These are phyloP conservation scores for Cremastobaeus sp. DNA, from an alignment of 2,888 invertebrate species.

Conservation along the genomic window DNA sequence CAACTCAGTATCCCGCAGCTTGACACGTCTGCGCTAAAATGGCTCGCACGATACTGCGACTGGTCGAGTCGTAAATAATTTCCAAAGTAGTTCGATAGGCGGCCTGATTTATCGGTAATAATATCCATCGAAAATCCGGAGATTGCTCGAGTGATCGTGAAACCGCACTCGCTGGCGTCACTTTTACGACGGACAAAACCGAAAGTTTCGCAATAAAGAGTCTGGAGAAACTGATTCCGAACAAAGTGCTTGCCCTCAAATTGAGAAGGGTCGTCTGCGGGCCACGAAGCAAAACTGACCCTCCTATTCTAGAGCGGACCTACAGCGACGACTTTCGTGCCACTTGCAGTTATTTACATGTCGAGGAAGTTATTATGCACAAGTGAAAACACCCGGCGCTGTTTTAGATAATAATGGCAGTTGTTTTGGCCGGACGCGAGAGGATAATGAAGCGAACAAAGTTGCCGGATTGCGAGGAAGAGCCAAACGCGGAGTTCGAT, in stretches of 20 bases:
- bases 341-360: constrained; percentile 74
- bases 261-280: constrained; percentile 55
- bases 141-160: constrained; percentile 22
- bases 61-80: constrained; percentile 16
- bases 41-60: constrained; percentile 6
- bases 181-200: constrained; percentile 43
- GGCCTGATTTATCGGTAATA: constrained; percentile 45
- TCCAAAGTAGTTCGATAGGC: constrained; percentile 11
- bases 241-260: constrained; percentile 48
- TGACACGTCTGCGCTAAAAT: constrained; percentile 20
- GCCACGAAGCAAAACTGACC: constrained; percentile 59
- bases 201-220: constrained; percentile 28
- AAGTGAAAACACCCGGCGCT: constrained; percentile 69
- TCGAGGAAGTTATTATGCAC: constrained; percentile 72
- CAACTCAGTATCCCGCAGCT: constrained; percentile 12
- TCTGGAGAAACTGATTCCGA: constrained; percentile 31
- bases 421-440: constrained; percentile 24
- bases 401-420: constrained; percentile 54
- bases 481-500: not conserved
- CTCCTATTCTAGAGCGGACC: constrained; percentile 67
- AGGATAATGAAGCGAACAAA: constrained; percentile 14
- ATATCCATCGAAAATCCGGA: constrained; percentile 10
- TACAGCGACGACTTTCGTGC: constrained; percentile 70
- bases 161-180: constrained; percentile 46
- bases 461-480: not conserved